Conservation (phyloP, 2,888 invertebrate species). For the Anoplius nigerrimus region DNA sequence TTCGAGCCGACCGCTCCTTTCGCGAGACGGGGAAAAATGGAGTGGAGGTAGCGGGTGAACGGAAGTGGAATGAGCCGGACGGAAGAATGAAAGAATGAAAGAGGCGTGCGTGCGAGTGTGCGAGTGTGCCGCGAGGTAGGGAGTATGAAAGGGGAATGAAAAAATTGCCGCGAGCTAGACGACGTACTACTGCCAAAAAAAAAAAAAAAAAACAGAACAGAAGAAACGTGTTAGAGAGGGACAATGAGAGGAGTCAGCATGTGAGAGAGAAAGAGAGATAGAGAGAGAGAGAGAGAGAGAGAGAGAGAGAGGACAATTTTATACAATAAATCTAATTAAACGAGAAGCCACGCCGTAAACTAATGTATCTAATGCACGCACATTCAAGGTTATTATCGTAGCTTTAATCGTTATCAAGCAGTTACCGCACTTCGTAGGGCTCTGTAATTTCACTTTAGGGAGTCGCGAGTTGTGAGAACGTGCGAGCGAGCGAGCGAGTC, state of each 20-base stretch:
- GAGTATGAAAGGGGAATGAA: background rate
- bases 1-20: too few species aligned
- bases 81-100: too few species aligned
- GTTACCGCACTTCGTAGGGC: constrained; percentile 72
- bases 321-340: constrained; percentile 56
- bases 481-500: constrained; percentile 19
- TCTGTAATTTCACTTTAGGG: constrained; percentile 68
- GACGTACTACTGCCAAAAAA: constrained; percentile 31
- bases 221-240: constrained; percentile 4
- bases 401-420: constrained; percentile 72
- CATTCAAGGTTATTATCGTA: constrained; percentile 72
- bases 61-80: too few species aligned
- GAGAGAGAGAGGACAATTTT: constrained; percentile 26
- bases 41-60: background rate
- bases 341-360: constrained; percentile 55
- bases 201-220: constrained; percentile 8
- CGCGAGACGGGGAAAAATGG: constrained; percentile 20
- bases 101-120: background rate
- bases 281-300: constrained; percentile 15
- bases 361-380: constrained; percentile 70
- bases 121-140: background rate
- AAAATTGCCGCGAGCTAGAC: constrained; percentile 8
- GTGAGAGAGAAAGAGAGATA: constrained; percentile 2
- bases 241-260: constrained; percentile 4
- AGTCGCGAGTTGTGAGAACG: constrained; percentile 38